These are phyloP conservation scores for Parapsyche elsis DNA, from an alignment of 1,140 invertebrate genomes.

Conservation along the genomic window DNA sequence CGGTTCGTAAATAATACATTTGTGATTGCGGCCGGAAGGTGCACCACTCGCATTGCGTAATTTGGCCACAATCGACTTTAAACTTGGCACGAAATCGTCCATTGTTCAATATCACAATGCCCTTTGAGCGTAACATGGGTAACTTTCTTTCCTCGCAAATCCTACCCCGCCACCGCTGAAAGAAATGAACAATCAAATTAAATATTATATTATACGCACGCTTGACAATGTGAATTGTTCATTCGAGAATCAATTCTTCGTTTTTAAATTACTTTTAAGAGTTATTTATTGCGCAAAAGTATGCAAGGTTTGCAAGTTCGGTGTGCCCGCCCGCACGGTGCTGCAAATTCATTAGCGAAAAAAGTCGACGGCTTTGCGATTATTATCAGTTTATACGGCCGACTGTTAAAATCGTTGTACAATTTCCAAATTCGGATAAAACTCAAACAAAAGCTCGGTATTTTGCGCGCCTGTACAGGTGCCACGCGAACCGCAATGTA, in stretches of 20 bases:
- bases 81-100: conserved; percentile 37
- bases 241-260: too few relatives aligned
- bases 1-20: conserved; percentile 31
- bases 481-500: background rate
- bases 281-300: too few relatives aligned
- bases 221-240: too few relatives aligned
- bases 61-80: conserved; percentile 31
- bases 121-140: background rate
- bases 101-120: conserved; percentile 41
- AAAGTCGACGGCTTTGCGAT: background rate
- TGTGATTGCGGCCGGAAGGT: conserved; percentile 24
- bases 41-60: conserved; percentile 22
- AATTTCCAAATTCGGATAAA: background rate
- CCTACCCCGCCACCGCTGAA: too few relatives aligned
- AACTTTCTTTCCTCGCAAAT: background rate
- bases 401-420: background rate
- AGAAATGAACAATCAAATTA: too few relatives aligned
- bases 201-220: too few relatives aligned
- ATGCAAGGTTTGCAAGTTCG: too few relatives aligned
- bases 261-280: too few relatives aligned
- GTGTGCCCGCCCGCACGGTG: too few relatives aligned
- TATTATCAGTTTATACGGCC: background rate
- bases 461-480: background rate
- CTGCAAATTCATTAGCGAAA: background rate
- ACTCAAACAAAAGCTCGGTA: too few relatives aligned